These are phyloP conservation scores for Drosophila nasuta DNA, from an alignment of 1,140 invertebrate species.

Conservation along the genomic window DNA sequence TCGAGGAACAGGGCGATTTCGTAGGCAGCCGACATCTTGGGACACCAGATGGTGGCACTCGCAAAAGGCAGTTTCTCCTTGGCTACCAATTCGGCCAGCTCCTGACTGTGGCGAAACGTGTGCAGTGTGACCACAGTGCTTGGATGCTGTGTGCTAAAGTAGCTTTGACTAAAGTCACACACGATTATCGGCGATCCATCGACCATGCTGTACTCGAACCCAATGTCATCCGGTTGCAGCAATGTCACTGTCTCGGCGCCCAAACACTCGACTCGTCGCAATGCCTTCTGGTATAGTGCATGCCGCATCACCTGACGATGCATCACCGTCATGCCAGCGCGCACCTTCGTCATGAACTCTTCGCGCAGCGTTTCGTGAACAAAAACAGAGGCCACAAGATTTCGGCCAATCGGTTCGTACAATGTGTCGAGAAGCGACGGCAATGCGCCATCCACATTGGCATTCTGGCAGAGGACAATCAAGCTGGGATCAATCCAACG, in stretches of 20 bases:
- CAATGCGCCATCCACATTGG: conserved; percentile 41
- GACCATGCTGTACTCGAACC: conserved; percentile 41
- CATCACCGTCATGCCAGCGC: conserved; percentile 35
- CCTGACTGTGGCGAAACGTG: conserved; percentile 51
- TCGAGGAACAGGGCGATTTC: conserved; percentile 48
- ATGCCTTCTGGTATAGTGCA: conserved; percentile 13
- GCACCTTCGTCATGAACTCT: conserved; percentile 34
- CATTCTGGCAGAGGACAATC: conserved; percentile 46
- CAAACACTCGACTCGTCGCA: conserved; percentile 44
- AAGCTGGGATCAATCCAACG: conserved; percentile 54
- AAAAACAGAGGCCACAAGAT: conserved; percentile 41
- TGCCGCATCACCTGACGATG: conserved; percentile 48
- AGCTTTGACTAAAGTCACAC: conserved; percentile 60
- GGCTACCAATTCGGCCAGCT: conserved; percentile 34
- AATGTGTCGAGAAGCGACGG: conserved; percentile 36
- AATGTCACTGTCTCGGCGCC: conserved; percentile 45
- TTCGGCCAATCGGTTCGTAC: conserved; percentile 41
- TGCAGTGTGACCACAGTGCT: conserved; percentile 60
- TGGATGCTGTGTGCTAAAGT: conserved; percentile 48
- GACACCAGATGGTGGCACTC: conserved; percentile 53
- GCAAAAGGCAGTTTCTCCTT: conserved; percentile 43
- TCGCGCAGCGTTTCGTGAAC: conserved; percentile 65
- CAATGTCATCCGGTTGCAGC: conserved; percentile 43
- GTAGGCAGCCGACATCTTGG: conserved; percentile 53
- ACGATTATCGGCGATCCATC: conserved; percentile 51